Evolutionary conservation across 23 tunicate genomes (phyloP).

Genomic region (Trididemnum miniatum): DNA sequence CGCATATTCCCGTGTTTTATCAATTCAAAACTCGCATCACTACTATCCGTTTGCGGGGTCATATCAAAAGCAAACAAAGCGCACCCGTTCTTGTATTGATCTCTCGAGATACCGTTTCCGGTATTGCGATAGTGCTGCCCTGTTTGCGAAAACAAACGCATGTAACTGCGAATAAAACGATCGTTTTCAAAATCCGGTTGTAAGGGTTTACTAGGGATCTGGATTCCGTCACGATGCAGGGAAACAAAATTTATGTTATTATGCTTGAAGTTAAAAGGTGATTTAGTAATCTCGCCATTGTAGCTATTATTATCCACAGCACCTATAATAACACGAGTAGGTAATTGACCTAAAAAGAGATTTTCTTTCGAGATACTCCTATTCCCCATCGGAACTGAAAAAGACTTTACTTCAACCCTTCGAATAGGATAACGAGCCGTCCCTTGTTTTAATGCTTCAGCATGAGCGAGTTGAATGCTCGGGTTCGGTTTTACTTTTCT

Average conservation of each 20-base stretch:
- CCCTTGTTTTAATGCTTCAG: neutral
- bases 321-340: slow-evolving; percentile 20
- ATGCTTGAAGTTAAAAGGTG: slow-evolving; percentile 40
- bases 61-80: no score
- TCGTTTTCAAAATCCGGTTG: slow-evolving; percentile 20
- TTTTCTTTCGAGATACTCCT: no score
- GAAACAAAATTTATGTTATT: slow-evolving; percentile 5
- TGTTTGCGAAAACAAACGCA: slow-evolving; percentile 13
- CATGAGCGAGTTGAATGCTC: no score
- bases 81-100: no score
- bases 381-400: slow-evolving; percentile 24
- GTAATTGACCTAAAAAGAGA: no score
- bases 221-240: neutral
- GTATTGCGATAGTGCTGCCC: neutral
- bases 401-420: neutral
- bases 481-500: slow-evolving; percentile 13
- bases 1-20: neutral
- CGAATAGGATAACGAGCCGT: neutral
- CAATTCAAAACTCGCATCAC: neutral
- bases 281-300: slow-evolving; percentile 13
- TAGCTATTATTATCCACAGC: slow-evolving; percentile 10
- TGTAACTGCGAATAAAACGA: slow-evolving; percentile 25
- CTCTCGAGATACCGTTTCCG: slow-evolving; percentile 24
- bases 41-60: neutral
- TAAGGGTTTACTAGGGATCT: slow-evolving; percentile 17